Percentiles rank a stretch among this genome's conserved stretches.
phyloP scores from a whole-genome alignment of 35 echinoderm and acorn worm genomes.

The Strongylocentrotus purpuratus region DNA sequence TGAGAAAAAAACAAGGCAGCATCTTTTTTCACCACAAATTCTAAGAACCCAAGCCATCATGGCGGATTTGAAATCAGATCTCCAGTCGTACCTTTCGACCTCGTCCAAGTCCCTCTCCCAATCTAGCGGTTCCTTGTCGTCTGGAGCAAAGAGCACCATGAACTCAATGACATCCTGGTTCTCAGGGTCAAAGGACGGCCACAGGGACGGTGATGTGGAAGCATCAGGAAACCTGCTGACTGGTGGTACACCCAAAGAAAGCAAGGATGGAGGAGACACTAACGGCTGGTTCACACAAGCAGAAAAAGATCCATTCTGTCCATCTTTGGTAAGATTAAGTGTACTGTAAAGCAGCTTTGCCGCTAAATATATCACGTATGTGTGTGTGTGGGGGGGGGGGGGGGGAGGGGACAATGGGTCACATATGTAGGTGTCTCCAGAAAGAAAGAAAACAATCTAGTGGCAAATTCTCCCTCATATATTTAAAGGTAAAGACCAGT shows the following conservation, averaged over 20 bases:
- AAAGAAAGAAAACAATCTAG: too few species aligned
- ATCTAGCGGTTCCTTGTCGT: not conserved
- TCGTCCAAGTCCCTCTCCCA: slow-evolving; percentile 56
- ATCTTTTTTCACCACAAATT: not conserved
- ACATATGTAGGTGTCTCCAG: too few species aligned
- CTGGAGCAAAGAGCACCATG: slow-evolving; percentile 27
- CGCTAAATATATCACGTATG: too few species aligned
- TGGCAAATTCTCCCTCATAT: too few species aligned
- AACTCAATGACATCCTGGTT: slow-evolving; percentile 78
- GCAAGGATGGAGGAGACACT: slow-evolving; percentile 53
- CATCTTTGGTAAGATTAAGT: slow-evolving; percentile 72
- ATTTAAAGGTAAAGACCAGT: too few species aligned
- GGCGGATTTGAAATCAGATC: slow-evolving; percentile 75
- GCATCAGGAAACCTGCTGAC: not conserved
- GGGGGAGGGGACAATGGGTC: too few species aligned
- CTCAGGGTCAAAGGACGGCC: not conserved
- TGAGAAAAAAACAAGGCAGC: not conserved
- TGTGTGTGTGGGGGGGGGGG: too few species aligned
- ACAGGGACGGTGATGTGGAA: not conserved
- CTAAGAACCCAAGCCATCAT: not conserved
- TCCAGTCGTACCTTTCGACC: slow-evolving; percentile 78
- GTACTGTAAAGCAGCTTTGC: too few species aligned
- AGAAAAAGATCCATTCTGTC: slow-evolving; percentile 89
- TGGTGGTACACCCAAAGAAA: slow-evolving; percentile 7
- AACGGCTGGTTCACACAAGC: slow-evolving; percentile 97